Evolutionary conservation across 2,797 vertebrate species (phyloP), one percentile per base, ranked within the genome.

Genomic region (Mus caroli): DNA sequence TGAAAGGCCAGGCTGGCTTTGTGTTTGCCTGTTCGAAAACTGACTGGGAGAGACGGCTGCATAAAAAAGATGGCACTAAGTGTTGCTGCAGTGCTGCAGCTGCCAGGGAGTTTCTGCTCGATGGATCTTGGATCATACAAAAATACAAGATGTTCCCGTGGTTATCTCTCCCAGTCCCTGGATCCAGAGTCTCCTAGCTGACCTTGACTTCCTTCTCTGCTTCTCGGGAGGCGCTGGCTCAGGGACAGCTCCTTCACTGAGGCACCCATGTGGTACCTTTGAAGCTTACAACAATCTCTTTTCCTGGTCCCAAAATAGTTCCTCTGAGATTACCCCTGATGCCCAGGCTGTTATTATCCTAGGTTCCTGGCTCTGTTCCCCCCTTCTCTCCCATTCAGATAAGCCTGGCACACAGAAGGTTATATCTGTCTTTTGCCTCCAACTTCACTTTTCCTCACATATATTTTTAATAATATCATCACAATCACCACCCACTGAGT

Each of bases 291-390:
- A 95, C 84, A 94, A 85, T 91, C 90, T 91, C 96, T 95, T 95
- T 77, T 82, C 43, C 93, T 96, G 52, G 40, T 97, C 83, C 83
- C 79, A 95, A 96, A 97, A 97, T 96, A 97, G 93, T 62, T 50
- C 92, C 34, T 77, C 88, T 94, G 91, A 87, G 96, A 94, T 96
- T 93, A 85, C 85, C 84, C 92, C 69, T 22, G 82, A 86, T 92
- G 86, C 73, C 54, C 73, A 2, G 46, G 60, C 85, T 89, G 88
- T 84, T 64, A 37, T 92, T 83, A 89, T n/a, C 73, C 75, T n/a
- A 54, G 69, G 95, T 52, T 89, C 73, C 94, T 85, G 93, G 96
- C 92, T 93, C 96, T 88, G 90, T 67, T 76, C 80, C 91, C 91
- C 28, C n/a, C 17, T 14, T 6, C 64, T 3, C 69, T 54, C 92